These are phyloP conservation scores for Nysson spinosus DNA, from an alignment of 2,888 invertebrate genomes.

Conservation along the genomic window DNA sequence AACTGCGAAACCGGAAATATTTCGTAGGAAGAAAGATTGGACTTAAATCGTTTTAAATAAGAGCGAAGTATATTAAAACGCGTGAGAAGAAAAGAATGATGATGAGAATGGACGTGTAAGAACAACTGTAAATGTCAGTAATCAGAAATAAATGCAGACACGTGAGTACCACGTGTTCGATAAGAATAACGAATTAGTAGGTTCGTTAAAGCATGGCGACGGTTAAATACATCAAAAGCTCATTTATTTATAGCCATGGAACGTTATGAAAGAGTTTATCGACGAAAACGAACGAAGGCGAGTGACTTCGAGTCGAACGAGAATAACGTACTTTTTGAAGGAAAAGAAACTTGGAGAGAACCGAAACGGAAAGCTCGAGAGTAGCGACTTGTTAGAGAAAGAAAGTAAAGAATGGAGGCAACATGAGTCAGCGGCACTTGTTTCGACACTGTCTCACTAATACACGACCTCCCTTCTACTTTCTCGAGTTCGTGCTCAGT, in stretches of 20 bases:
- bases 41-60: too few relatives aligned
- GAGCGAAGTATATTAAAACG: too few relatives aligned
- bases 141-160: conserved; percentile 8
- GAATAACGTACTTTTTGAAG: not conserved
- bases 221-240: too few relatives aligned
- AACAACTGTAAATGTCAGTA: not conserved
- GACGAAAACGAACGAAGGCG: too few relatives aligned
- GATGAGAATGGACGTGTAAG: too few relatives aligned
- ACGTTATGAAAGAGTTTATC: not conserved
- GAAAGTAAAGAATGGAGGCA: not conserved
- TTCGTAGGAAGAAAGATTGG: too few relatives aligned
- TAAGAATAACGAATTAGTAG: conserved; percentile 5
- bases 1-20: not conserved
- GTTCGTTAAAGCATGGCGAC: not conserved
- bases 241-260: too few relatives aligned
- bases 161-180: conserved; percentile 8
- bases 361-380: not conserved
- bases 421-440: conserved; percentile 27
- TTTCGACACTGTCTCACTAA: conserved; percentile 40
- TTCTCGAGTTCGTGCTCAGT: conserved; percentile 42
- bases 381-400: not conserved
- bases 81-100: too few relatives aligned
- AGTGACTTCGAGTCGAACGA: not conserved
- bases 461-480: conserved; percentile 18
- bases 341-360: not conserved